A percentile compares a stretch with the other conserved stretches of the same genome.
Conservation (phyloP, 1,140 invertebrate genomes). For the Copidosoma floridanum region DNA sequence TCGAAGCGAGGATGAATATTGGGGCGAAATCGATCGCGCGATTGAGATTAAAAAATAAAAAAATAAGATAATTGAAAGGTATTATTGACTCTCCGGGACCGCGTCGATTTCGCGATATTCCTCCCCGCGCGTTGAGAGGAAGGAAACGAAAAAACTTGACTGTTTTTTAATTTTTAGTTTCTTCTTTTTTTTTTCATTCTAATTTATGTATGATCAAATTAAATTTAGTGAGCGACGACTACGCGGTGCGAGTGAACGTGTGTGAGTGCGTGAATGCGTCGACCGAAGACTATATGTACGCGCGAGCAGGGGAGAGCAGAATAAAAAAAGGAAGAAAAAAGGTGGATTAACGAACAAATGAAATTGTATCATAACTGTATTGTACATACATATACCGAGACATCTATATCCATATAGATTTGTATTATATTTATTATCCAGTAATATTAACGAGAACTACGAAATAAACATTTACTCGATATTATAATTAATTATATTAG, state of each 20-base stretch:
- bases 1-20: constrained; percentile 13
- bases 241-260: too few species aligned
- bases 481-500: constrained; percentile 52
- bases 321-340: too few species aligned
- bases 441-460: constrained; percentile 49
- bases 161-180: constrained; percentile 23
- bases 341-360: constrained; percentile 32
- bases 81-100: neutral
- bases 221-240: constrained; percentile 25
- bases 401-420: constrained; percentile 54
- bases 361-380: constrained; percentile 57
- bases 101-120: constrained; percentile 42
- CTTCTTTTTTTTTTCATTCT: constrained; percentile 33
- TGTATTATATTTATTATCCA: constrained; percentile 59
- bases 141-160: too few species aligned
- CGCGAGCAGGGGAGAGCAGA: neutral
- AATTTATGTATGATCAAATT: constrained; percentile 33
- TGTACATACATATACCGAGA: constrained; percentile 54
- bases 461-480: constrained; percentile 55
- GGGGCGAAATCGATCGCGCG: neutral
- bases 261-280: too few species aligned
- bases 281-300: constrained; percentile 24
- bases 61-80: constrained; percentile 5
- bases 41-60: constrained; percentile 12
- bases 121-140: too few species aligned